Conservation (phyloP, 2,113 vertebrate genomes). For the Melanocharis versteri region DNA sequence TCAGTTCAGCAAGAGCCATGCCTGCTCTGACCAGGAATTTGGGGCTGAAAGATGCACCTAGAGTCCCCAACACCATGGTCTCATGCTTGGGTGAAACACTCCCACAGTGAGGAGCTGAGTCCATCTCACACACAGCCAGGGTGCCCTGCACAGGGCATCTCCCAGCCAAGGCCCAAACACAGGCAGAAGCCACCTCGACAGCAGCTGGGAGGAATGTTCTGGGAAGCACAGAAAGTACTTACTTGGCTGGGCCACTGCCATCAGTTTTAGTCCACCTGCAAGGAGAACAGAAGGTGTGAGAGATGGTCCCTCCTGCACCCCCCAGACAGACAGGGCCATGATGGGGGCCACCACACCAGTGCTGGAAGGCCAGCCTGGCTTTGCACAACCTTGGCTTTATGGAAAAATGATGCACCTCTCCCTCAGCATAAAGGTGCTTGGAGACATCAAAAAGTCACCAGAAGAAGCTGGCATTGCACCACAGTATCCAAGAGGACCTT, state of each 20-base stretch:
- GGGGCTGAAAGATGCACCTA: neutral
- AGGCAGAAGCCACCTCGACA: fast-evolving
- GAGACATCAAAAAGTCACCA: neutral
- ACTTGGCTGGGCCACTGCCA: conserved; percentile 45
- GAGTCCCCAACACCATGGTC: neutral
- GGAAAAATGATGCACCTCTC: neutral
- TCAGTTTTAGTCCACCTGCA: conserved; percentile 64
- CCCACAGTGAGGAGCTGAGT: neutral
- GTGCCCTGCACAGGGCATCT: neutral
- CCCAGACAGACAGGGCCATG: neutral
- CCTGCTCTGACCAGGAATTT: neutral
- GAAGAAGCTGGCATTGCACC: neutral
- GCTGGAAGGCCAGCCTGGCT: neutral
- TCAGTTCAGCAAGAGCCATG: neutral
- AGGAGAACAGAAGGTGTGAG: neutral
- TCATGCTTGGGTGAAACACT: neutral
- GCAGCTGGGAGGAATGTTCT: neutral
- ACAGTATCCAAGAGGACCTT: neutral
- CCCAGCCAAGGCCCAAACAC: neutral
- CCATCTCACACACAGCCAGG: neutral
- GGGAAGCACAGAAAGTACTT: neutral
- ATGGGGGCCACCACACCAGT: neutral
- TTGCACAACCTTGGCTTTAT: neutral
- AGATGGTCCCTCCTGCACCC: neutral
- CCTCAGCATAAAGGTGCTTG: neutral